A percentile compares a stretch with the other conserved stretches of the same genome.
Conservation (phyloP, 2,113 vertebrate species). For the Thamnophis sirtalis region DNA sequence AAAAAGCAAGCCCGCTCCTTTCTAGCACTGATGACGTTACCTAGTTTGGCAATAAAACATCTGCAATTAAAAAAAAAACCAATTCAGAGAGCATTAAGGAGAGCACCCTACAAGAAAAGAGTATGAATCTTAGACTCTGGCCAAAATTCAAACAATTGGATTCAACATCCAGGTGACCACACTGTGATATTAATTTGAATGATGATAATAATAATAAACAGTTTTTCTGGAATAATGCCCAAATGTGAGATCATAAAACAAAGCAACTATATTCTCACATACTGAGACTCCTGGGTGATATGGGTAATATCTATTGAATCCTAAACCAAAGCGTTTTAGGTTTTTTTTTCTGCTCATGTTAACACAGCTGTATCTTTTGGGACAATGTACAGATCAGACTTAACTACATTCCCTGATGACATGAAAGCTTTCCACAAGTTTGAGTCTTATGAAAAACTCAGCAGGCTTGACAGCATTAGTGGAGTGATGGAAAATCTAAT, state of each 20-base stretch:
- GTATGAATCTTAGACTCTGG: too few relatives aligned
- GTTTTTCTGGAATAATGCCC: background rate
- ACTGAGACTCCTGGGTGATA: background rate
- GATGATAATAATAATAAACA: background rate
- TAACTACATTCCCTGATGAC: background rate
- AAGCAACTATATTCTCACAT: background rate
- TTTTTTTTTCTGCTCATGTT: background rate
- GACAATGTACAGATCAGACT: constrained; percentile 1
- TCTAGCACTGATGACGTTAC: background rate
- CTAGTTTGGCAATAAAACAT: background rate
- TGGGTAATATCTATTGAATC: background rate
- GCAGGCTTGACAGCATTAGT: background rate
- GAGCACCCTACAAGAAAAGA: background rate
- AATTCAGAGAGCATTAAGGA: background rate
- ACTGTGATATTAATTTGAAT: background rate
- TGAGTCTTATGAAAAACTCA: constrained; percentile 23
- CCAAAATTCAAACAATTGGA: background rate
- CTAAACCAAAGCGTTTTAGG: constrained; percentile 1
- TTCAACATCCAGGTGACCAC: background rate
- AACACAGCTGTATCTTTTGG: background rate
- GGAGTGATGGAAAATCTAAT: constrained; percentile 32
- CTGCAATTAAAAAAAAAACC: background rate
- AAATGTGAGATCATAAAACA: background rate
- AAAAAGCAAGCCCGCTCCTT: background rate
- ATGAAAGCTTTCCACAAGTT: background rate